Evolutionary conservation across 1,140 invertebrate species (phyloP).

Genomic region (Drosophila lini): DNA sequence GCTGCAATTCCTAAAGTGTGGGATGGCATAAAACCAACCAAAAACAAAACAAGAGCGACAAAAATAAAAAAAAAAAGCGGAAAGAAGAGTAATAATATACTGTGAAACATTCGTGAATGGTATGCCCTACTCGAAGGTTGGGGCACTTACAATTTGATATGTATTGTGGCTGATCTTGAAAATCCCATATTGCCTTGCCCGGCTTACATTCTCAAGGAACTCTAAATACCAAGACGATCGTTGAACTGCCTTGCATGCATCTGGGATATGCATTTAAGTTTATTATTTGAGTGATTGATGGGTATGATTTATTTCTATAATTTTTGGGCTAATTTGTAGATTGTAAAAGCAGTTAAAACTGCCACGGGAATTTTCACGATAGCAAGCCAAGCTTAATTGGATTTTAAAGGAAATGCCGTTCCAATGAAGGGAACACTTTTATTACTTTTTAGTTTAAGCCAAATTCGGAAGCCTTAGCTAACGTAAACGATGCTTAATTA

Average conservation of each 20-base stretch:
- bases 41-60: slow-evolving; percentile 17
- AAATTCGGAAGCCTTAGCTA: background rate
- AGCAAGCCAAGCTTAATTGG: background rate
- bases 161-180: slow-evolving; percentile 63
- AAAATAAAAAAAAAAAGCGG: slow-evolving; percentile 14
- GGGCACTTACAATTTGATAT: slow-evolving; percentile 62
- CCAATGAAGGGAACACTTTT: background rate
- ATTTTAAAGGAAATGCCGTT: slow-evolving; percentile 11
- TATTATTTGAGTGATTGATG: slow-evolving; percentile 6
- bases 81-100: slow-evolving; percentile 41
- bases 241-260: slow-evolving; percentile 39
- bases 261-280: background rate
- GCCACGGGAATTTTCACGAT: background rate
- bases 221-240: slow-evolving; percentile 49
- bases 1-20: slow-evolving; percentile 66
- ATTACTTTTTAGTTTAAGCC: slow-evolving; percentile 3
- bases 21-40: slow-evolving; percentile 41
- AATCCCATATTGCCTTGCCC: slow-evolving; percentile 40
- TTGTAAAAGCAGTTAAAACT: slow-evolving; percentile 2
- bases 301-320: background rate
- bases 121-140: slow-evolving; percentile 73
- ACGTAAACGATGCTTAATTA: slow-evolving; percentile 26
- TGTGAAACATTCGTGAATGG: slow-evolving; percentile 45
- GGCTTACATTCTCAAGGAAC: slow-evolving; percentile 33
- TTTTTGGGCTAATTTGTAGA: background rate